Base-by-base conservation (phyloP, 2,797 vertebrate species). In the Microchirus variegatus region DNA sequence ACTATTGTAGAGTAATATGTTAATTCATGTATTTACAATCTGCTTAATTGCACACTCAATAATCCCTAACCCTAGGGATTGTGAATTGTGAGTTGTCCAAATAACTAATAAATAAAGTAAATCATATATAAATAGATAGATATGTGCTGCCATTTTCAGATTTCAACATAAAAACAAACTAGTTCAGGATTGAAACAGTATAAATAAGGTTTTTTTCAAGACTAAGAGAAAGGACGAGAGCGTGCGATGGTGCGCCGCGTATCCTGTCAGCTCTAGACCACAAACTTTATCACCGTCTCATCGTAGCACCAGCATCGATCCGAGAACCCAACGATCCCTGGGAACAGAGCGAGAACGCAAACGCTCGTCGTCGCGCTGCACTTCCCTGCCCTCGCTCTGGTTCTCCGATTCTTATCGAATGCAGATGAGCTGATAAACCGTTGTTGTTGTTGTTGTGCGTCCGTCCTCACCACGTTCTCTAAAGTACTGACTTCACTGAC, bases 261-360 rank as follows among this genome's bases (percentile, higher is more conserved):
- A 75, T 84, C 80, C 80, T 71, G 71, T 77, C 77, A 76, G 84
- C 81, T 74, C 53, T 62, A 42, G 77, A 87, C 82, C 85, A 77
- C 82, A 86, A 83, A 82, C 82, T 89, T 80, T 86, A 85, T 87
- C 88, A 87, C 73, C 87, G 87, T 87, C 86, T 85, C 85, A 89
- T 90, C 85, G 83, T 86, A 82, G 81, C 78, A 63, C 56, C 77
- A 31, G 70, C 84, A 89, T 89, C 78, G 87, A 90, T 91, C 83
- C 59, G 26, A 71, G 74, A 86, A 77, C 73, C 81, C 86, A 81
- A 53, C 79, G 83, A 84, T 82, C 77, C 77, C 77, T 37, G 2
- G 75, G 73, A 83, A 83, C 66, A 64, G 59, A 67, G 67, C 50
- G 67, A 22, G 22, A 73, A 84, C 77, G 82, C 72, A 71, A 76